Conservation (phyloP, 2,888 invertebrate genomes). For the Caenorhabditis japonica region DNA sequence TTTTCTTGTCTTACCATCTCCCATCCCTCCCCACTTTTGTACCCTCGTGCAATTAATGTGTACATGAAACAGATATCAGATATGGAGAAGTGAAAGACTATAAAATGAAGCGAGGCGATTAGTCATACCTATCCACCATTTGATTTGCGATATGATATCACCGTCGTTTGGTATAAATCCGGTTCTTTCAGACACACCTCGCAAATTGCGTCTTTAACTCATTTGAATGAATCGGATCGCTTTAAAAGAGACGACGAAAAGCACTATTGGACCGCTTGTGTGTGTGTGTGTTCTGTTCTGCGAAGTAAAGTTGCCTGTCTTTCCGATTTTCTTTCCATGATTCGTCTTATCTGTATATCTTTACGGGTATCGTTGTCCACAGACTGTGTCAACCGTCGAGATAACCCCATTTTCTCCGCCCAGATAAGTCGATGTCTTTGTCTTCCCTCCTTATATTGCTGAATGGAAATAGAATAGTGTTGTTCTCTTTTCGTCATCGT, state of each 20-base stretch:
- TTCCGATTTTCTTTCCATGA: constrained; percentile 40
- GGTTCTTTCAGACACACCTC: constrained; percentile 51
- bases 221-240: neutral
- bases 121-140: constrained; percentile 31
- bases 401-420: constrained; percentile 42
- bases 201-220: constrained; percentile 31
- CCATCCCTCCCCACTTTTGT: too few species aligned
- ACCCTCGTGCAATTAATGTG: too few species aligned
- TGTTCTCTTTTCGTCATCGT: constrained; percentile 5
- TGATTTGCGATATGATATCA: constrained; percentile 38
- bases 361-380: constrained; percentile 39
- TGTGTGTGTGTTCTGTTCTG: constrained; percentile 12
- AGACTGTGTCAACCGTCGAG: constrained; percentile 32
- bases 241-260: too few species aligned
- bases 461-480: too few species aligned
- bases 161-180: constrained; percentile 26
- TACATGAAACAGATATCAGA: too few species aligned
- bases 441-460: too few species aligned
- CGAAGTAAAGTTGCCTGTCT: too few species aligned
- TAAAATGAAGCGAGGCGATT: too few species aligned
- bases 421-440: too few species aligned
- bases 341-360: constrained; percentile 34
- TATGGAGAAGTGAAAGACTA: too few species aligned
- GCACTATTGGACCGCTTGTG: too few species aligned
- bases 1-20: too few species aligned